Evolutionary conservation across 2,888 invertebrate species (phyloP), one percentile per base, ranked within the genome.

Genomic region (Zele albiditarsus): DNA sequence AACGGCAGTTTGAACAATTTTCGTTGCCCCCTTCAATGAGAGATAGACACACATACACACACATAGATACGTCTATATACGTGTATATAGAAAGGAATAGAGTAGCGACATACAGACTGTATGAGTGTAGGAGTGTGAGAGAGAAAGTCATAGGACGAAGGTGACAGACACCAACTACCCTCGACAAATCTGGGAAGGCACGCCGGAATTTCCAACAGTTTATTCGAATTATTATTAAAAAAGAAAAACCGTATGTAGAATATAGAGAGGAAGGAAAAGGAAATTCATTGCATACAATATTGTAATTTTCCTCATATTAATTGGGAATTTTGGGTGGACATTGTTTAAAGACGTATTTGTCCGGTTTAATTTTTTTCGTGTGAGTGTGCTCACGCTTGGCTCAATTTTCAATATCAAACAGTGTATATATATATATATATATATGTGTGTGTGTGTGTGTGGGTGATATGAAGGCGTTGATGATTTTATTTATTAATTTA

Each of bases 161-260:
- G 66, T 71, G 71, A 75, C 74, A 71, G 74, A 71, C 71, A 10
- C 20, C 57, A 71, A 75, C 71, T 42, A 75, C 70, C 70, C 74
- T 74, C 57, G 58, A 58, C 42, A 69, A 57, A 38, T 66, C 63
- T 70, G 49, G 66, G 38, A 66, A 58, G 46, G 57, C 71, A 71
- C 70, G 46, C 25, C 65, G 20, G n/a, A 66, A 38, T 28, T 16
- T 25, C 58, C 33, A 12, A n/a, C 57, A 38, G 42, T 63, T 25
- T 46, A 68, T 63, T 42, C 38, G 20, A 6, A 14, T 28, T 28
- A 31, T 23, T 53, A 53, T 23, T n/a, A 14, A 12, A n/a, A 57
- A 28, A 23, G n/a, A 58, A 38, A 12, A 38, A 38, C 38, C n/a
- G 58, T 38, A 69, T 20, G 25, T 38, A 16, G 0, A 12, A 20